These are phyloP conservation scores for Sciaenops ocellatus DNA, from an alignment of 2,797 vertebrate genomes.

Conservation along the genomic window DNA sequence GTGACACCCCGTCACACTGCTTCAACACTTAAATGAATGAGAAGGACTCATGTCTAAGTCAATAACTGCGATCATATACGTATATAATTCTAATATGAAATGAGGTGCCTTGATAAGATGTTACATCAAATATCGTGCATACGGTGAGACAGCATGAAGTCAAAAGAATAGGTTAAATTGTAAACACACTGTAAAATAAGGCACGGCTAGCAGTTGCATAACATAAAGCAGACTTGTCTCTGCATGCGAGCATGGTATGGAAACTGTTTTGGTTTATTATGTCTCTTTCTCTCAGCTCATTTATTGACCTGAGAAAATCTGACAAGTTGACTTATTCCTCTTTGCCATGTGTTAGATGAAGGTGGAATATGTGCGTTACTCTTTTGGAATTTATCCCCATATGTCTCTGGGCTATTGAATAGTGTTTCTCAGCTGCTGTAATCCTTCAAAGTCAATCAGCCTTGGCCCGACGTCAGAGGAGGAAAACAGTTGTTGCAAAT, in stretches of 20 bases:
- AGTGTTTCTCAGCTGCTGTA: conserved; percentile 47
- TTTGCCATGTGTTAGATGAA: conserved; percentile 69
- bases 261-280: conserved; percentile 55
- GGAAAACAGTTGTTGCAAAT: conserved; percentile 34
- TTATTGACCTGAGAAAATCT: conserved; percentile 56
- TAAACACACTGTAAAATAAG: conserved; percentile 50
- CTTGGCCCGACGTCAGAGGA: background rate
- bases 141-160: conserved; percentile 5
- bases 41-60: conserved; percentile 15
- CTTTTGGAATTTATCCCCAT: conserved; percentile 66
- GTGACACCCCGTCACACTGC: background rate
- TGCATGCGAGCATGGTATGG: conserved; percentile 50
- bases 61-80: background rate
- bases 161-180: conserved; percentile 23
- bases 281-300: conserved; percentile 52
- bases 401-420: conserved; percentile 45
- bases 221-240: conserved; percentile 61
- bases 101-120: conserved; percentile 20
- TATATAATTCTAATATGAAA: background rate
- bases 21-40: conserved; percentile 21
- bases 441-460: conserved; percentile 50
- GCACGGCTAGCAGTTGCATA: conserved; percentile 51
- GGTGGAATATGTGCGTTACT: conserved; percentile 72
- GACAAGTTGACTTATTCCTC: conserved; percentile 59
- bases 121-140: conserved; percentile 12